Base-by-base conservation (phyloP, 2,113 vertebrate genomes). In the Macrotis lagotis region DNA sequence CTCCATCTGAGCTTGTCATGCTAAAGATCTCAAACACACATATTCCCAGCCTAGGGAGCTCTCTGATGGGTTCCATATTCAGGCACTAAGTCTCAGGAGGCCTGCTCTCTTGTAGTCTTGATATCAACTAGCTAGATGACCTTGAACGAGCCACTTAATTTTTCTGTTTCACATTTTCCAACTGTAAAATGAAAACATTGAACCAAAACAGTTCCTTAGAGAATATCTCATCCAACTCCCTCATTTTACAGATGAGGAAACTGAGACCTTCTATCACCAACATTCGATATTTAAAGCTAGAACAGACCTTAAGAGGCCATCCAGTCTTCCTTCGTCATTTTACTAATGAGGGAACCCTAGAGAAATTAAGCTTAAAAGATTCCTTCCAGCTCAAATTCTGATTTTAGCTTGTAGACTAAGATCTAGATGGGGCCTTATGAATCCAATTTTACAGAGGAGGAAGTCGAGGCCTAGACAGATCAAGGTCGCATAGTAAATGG, bases 111-210 rank as follows among this genome's bases (percentile, higher is more conserved):
- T 37, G 3, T 50, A 11, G 5, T 2, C 48, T 53, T 92, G 2
- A 90, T 37, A 66, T 66, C 66, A 88, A 90, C 51, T 92, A 91
- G 88, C 53, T 48, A 0, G 25, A 50, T 31, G 31, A 31, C 89
- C 88, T 91, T 83, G 88, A 93, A 24, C 92, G 91, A 90, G 48
- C 90, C 25, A 3, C 37, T 47, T 93, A 16, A 90, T 28, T 52
- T 92, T 91, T 95, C 90, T 92, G 59, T 95, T 93, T 59, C 66
- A 93, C 93, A 52, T 50, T 9, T 90, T 48, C 59, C 48, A 37
- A 93, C 89, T 92, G 74, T 91, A 50, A 90, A 92, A 48, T 89
- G 51, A 88, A 94, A 91, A 37, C 14, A 16, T 74, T 74, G 5
- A 5, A 74, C n/a, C 31, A 7, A 74, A n/a, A n/a, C 59, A 37